Evolutionary conservation across 2,797 vertebrate genomes (phyloP).

Genomic region (Pseudochaenichthys georgianus): DNA sequence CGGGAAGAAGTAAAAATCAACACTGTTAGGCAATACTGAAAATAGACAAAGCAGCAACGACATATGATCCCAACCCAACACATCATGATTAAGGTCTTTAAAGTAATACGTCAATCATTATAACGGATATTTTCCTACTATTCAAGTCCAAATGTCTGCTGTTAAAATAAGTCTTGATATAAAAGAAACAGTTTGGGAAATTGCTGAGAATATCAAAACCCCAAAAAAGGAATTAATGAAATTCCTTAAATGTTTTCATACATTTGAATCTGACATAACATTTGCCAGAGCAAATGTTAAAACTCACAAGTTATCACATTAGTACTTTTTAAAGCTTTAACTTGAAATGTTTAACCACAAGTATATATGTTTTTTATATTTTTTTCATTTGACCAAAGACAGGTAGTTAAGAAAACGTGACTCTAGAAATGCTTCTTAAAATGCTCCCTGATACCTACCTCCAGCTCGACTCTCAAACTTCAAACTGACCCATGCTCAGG

Average conservation of each 20-base stretch:
- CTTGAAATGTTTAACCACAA: background rate
- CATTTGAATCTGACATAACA: background rate
- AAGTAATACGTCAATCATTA: background rate
- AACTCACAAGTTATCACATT: background rate
- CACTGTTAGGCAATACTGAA: no score
- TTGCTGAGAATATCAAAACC: background rate
- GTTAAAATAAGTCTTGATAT: background rate
- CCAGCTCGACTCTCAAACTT: slow-evolving; percentile 14
- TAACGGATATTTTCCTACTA: background rate
- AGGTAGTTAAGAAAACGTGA: rapidly evolving
- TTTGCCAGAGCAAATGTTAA: background rate
- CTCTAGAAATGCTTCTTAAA: rapidly evolving
- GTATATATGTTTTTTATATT: no score
- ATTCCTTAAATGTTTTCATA: background rate
- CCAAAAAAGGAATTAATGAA: background rate
- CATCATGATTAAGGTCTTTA: background rate
- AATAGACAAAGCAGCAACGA: background rate
- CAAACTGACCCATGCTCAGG: background rate
- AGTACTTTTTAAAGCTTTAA: background rate
- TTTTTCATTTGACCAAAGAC: no score
- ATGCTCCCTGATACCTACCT: slow-evolving; percentile 41
- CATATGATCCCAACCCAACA: background rate
- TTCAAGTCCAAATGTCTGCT: background rate
- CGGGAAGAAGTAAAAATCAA: background rate
- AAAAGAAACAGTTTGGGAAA: background rate